Evolutionary conservation across 2,888 invertebrate genomes (phyloP).

Genomic region (Pegoplata infirma): DNA sequence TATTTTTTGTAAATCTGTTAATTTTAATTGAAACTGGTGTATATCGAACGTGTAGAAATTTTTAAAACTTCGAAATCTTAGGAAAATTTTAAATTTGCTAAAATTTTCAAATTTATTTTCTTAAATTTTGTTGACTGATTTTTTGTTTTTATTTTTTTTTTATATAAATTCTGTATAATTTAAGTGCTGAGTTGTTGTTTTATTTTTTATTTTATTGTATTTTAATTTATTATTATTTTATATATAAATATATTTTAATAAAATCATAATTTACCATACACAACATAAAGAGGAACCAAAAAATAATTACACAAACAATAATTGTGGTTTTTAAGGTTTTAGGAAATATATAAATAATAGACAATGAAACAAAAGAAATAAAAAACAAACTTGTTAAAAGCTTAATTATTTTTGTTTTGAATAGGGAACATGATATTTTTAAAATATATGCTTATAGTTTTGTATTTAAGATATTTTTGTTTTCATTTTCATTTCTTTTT

Average conservation of each 20-base stretch:
- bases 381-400: neutral
- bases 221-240: conserved; percentile 32
- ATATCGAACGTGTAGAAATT: too few species aligned
- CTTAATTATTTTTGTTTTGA: neutral
- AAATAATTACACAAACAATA: neutral
- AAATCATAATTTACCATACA: conserved; percentile 32
- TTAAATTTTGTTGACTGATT: conserved; percentile 10
- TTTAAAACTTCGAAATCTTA: too few species aligned
- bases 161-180: conserved; percentile 48
- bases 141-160: conserved; percentile 52
- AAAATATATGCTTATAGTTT: conserved; percentile 51
- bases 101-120: too few species aligned
- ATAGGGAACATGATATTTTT: conserved; percentile 54
- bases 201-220: conserved; percentile 61
- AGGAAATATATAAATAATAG: neutral
- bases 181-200: conserved; percentile 45
- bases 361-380: neutral
- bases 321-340: neutral
- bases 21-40: too few species aligned
- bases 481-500: conserved; percentile 22
- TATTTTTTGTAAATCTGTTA: too few species aligned
- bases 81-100: too few species aligned
- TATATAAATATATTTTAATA: conserved; percentile 22
- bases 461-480: conserved; percentile 39
- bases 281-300: neutral